Evolutionary conservation across 2,113 vertebrate genomes (phyloP), one percentile per base, ranked within the genome.

Genomic region (Pseudorhombus dupliciocellatus): DNA sequence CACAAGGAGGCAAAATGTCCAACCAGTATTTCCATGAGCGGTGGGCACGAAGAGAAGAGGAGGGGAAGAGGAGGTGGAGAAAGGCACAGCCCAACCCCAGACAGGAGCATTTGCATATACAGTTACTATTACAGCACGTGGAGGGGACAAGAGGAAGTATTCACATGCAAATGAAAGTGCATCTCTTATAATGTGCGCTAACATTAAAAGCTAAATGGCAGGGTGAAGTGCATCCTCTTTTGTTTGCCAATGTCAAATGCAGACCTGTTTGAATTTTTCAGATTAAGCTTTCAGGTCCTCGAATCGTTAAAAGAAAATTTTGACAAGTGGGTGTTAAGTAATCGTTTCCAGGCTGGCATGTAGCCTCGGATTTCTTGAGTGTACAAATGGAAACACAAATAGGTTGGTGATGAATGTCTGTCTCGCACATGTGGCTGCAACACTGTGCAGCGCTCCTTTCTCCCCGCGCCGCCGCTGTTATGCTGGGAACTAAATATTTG

Each of bases 101-200:
- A 67, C 25, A 22, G 51, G 44, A 67, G n/a, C n/a, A 34, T 73
- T 61, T 66, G 14, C 69, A 76, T 51, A 53, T 62, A 65, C 60
- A 46, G 48, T 48, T 62, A 52, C 24, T 53, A 44, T 22, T 10
- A 2, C 18, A n/a, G 31, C 53, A 22, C 59, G 67, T 21, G 56
- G 59, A 70, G 34, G 61, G 48, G 76, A 74, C 21, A 63, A 74
- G 79, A 80, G 51, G 26, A 84, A 57, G 78, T 25, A 85, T 79
- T 84, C 44, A 81, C 42, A 90, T 90, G 83, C 84, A 90, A 91
- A 91, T 78, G 30, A 16, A 40, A 70, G 66, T 70, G 48, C 73
- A 84, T 73, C 77, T 85, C 63, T 67, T 34, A 1, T 3, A 85
- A 87, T 90, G 70, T 74, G 90, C 85, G 81, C 54, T 60, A 79